Conservation (phyloP, 2,113 vertebrate species). For the Ia io region DNA sequence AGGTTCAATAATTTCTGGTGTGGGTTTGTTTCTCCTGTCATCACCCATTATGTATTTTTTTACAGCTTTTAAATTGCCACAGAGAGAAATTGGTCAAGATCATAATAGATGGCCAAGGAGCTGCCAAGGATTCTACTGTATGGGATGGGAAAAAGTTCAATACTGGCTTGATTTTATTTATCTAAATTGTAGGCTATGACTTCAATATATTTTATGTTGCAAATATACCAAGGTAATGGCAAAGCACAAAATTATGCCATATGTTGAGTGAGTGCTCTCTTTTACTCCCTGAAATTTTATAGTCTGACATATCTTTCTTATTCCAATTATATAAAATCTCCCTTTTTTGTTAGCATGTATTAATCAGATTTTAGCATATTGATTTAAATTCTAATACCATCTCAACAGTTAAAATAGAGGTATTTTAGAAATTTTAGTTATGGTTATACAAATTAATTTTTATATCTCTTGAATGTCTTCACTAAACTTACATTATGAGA, state of each 20-base stretch:
- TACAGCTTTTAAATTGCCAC: slow-evolving; percentile 78
- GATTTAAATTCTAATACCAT: slow-evolving; percentile 35
- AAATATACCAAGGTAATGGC: slow-evolving; percentile 58
- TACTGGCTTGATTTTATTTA: slow-evolving; percentile 75
- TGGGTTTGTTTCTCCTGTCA: slow-evolving; percentile 78
- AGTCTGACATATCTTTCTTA: slow-evolving; percentile 25
- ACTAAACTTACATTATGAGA: background rate
- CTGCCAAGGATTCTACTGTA: slow-evolving; percentile 65
- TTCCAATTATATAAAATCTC: slow-evolving; percentile 48
- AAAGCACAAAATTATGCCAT: slow-evolving; percentile 63
- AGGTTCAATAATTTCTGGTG: slow-evolving; percentile 77
- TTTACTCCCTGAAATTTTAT: slow-evolving; percentile 42
- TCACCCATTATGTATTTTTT: slow-evolving; percentile 73
- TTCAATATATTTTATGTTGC: slow-evolving; percentile 66
- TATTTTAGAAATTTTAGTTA: slow-evolving; percentile 34
- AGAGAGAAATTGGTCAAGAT: slow-evolving; percentile 70
- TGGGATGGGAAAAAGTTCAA: slow-evolving; percentile 67
- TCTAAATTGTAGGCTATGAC: slow-evolving; percentile 68
- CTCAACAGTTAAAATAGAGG: slow-evolving; percentile 28
- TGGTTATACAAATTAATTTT: slow-evolving; percentile 46
- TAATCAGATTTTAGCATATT: slow-evolving; percentile 49
- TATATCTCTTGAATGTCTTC: slow-evolving; percentile 36
- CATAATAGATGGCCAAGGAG: slow-evolving; percentile 70
- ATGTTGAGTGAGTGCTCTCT: slow-evolving; percentile 51
- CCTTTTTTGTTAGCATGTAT: slow-evolving; percentile 21